phyloP scores from a whole-genome alignment of 2,888 invertebrate species.

The Eupithecia subfuscata region DNA sequence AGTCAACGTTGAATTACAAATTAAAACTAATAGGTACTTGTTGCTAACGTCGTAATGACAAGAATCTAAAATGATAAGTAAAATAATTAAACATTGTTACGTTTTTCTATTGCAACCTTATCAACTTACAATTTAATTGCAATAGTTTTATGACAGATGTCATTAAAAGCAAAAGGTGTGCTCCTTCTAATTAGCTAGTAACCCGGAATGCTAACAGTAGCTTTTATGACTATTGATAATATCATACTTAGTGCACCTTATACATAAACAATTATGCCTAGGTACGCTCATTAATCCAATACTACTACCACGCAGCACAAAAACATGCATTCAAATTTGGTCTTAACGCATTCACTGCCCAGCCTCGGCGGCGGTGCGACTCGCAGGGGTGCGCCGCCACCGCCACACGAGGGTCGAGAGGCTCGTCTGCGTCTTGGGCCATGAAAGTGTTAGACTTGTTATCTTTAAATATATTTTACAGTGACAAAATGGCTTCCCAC shows the following conservation, averaged over 20 bases:
- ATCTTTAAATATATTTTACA: too few relatives aligned
- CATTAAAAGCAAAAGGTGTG: slow-evolving; percentile 42
- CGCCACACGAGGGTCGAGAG: too few relatives aligned
- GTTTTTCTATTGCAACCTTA: slow-evolving; percentile 8
- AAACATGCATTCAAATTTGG: too few relatives aligned
- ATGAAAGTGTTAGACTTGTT: too few relatives aligned
- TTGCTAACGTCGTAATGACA: neutral
- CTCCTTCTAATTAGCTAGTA: slow-evolving; percentile 41
- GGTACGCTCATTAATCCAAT: too few relatives aligned
- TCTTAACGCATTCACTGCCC: too few relatives aligned
- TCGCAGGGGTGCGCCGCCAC: too few relatives aligned
- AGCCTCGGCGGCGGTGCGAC: too few relatives aligned
- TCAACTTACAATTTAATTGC: slow-evolving; percentile 28
- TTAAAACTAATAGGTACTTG: neutral
- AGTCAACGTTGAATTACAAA: slow-evolving; percentile 1
- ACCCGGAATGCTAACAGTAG: slow-evolving; percentile 3
- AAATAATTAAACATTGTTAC: neutral
- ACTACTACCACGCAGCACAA: too few relatives aligned
- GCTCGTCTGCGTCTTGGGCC: too few relatives aligned
- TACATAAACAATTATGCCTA: neutral
- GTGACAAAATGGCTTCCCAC: too few relatives aligned
- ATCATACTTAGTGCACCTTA: neutral
- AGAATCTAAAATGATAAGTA: neutral
- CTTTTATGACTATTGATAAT: slow-evolving; percentile 2
- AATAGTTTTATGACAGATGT: slow-evolving; percentile 43